phyloP scores from a whole-genome alignment of 2,797 vertebrate species.

The Xenentodon cancila region DNA sequence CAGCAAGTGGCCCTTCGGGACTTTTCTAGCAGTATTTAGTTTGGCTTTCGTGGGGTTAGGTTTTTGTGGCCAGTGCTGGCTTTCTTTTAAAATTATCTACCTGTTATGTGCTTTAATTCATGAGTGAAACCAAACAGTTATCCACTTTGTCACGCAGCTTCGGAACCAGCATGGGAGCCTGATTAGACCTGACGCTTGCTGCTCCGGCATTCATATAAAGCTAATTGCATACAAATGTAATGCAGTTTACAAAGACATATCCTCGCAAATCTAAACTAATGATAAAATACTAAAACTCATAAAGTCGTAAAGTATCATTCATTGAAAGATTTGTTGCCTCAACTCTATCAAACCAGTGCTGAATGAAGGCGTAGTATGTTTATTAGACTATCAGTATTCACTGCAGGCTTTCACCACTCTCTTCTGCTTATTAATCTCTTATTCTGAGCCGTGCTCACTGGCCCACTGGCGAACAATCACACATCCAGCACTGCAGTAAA shows the following conservation, averaged over 20 bases:
- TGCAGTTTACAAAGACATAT: not conserved
- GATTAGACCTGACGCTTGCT: slow-evolving; percentile 43
- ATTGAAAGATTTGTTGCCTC: slow-evolving; percentile 31
- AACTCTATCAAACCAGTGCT: slow-evolving; percentile 22
- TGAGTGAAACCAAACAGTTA: slow-evolving; percentile 46
- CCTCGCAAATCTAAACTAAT: slow-evolving; percentile 42
- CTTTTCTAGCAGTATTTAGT: slow-evolving; percentile 50
- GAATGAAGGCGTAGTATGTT: slow-evolving; percentile 34
- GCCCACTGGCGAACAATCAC: slow-evolving; percentile 56
- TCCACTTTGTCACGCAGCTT: slow-evolving; percentile 37
- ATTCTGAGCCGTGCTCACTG: slow-evolving; percentile 17
- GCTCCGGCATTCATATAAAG: slow-evolving; percentile 21
- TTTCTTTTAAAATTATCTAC: slow-evolving; percentile 58
- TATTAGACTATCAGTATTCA: slow-evolving; percentile 19
- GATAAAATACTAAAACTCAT: slow-evolving; percentile 36
- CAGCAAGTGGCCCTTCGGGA: slow-evolving; percentile 59
- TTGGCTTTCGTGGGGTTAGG: slow-evolving; percentile 39
- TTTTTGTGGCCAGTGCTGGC: slow-evolving; percentile 35
- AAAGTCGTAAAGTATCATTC: slow-evolving; percentile 33
- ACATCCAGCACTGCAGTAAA: slow-evolving; percentile 50
- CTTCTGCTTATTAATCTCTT: slow-evolving; percentile 46
- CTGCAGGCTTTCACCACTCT: slow-evolving; percentile 43
- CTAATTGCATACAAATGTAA: slow-evolving; percentile 30
- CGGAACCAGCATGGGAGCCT: slow-evolving; percentile 36
- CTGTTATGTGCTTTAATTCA: slow-evolving; percentile 59